These are phyloP conservation scores for Aplocera efformata DNA, from an alignment of 2,888 invertebrate genomes.

Conservation along the genomic window DNA sequence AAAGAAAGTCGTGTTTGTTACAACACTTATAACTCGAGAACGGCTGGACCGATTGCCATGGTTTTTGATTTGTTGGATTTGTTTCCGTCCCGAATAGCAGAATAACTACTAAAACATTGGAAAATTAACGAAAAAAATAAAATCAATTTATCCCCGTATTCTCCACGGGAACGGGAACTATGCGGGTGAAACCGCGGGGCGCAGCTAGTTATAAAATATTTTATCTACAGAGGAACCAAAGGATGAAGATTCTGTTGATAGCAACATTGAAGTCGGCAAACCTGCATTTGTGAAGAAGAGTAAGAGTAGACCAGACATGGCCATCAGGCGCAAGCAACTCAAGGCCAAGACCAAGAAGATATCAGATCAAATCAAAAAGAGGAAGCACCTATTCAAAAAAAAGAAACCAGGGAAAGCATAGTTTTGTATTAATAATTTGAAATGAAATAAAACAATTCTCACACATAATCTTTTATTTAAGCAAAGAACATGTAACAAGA, in stretches of 20 bases:
- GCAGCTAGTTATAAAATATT: background rate
- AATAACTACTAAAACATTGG: too few species aligned
- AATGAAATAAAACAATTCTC: constrained; percentile 39
- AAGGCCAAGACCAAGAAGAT: constrained; percentile 71
- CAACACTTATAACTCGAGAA: too few species aligned
- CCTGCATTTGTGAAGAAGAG: constrained; percentile 46
- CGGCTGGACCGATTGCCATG: too few species aligned
- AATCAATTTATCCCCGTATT: too few species aligned
- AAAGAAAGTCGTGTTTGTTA: too few species aligned
- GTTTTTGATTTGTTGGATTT: too few species aligned
- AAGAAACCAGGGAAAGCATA: constrained; percentile 53
- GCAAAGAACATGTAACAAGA: constrained; percentile 13
- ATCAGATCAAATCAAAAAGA: constrained; percentile 71
- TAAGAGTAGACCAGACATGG: constrained; percentile 64
- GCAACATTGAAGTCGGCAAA: constrained; percentile 34
- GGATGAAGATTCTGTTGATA: constrained; percentile 37
- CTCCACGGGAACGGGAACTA: too few species aligned
- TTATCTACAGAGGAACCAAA: constrained; percentile 57
- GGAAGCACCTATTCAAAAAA: constrained; percentile 64
- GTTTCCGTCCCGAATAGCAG: too few species aligned
- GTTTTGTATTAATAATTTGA: constrained; percentile 12
- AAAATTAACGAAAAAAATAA: too few species aligned
- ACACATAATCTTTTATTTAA: constrained; percentile 36
- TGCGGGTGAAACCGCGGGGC: too few species aligned
- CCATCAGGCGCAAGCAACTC: constrained; percentile 71